Evolutionary conservation across 2,888 invertebrate species (phyloP), one percentile per base, ranked within the genome.

Genomic region (Drosophila percnosoma): DNA sequence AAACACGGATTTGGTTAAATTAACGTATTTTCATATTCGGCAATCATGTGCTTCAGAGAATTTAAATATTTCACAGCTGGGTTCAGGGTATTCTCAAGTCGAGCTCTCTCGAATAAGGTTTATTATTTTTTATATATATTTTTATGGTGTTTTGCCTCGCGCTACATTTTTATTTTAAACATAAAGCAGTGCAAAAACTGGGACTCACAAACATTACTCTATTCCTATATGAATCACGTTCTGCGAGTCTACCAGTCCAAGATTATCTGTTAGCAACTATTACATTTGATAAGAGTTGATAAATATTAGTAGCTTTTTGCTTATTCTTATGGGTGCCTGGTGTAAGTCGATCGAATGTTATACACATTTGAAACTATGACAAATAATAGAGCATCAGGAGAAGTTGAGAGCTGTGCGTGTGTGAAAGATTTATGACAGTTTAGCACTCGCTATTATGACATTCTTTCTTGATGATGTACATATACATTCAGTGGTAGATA

Each of bases 341-440:
- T n/a, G 49, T 49, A 15, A 8, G 38, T 18, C 15, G 7, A n/a
- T 5, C 31, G 6, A 31, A 51, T 31, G 6, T 34, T 5, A 36
- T 11, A 5, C 18, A 21, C 54, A 36, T 18, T 24, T 55, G 27
- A 55, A 38, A 38, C 27, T 15, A 38, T n/a, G 38, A 15, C 38
- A 40, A n/a, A n/a, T 15, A n/a, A 55, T 55, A 55, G 29, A 8
- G 24, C 24, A 36, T 36, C 24, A 18, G 13, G 18, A 36, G 24
- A 54, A 11, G 18, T 34, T 6, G 21, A 18, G 53, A 33, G 34
- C 24, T 27, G 53, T 10, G 24, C 6, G 18, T 54, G 36, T 27
- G 24, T 6, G 2, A 18, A 54, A n/a, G 54, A 54, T 54, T 54
- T 54, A 54, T 36, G 54, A 36, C 24, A 54, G 24, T 54, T 36